These are phyloP conservation scores for Drosophila merina DNA, from an alignment of 2,888 invertebrate genomes.

Conservation along the genomic window DNA sequence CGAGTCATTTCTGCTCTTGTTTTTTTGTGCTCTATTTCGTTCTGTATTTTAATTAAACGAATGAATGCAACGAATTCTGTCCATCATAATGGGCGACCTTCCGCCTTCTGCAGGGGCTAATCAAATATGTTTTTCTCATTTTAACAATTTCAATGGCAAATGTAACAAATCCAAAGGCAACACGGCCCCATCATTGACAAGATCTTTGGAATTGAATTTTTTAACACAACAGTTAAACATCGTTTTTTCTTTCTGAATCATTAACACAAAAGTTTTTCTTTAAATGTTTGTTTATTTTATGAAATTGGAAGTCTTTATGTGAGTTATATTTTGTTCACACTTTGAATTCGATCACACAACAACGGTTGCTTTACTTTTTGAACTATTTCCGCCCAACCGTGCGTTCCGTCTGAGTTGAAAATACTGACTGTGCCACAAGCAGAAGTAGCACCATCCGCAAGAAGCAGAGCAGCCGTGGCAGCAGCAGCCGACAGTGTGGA, in stretches of 20 bases:
- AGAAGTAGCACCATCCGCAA: constrained; percentile 33
- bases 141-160: constrained; percentile 18
- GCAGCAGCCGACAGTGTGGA: constrained; percentile 25
- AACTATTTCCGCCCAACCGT: constrained; percentile 57
- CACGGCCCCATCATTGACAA: constrained; percentile 14
- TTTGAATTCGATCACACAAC: constrained; percentile 1
- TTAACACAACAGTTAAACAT: background rate
- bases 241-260: background rate
- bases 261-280: background rate
- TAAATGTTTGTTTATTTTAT: background rate
- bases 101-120: constrained; percentile 24
- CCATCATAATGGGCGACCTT: constrained; percentile 28
- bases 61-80: constrained; percentile 32
- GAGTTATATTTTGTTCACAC: background rate
- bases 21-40: constrained; percentile 11
- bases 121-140: constrained; percentile 37
- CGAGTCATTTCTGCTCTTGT: constrained; percentile 30
- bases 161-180: background rate
- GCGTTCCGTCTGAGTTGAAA: constrained; percentile 63
- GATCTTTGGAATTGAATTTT: constrained; percentile 13
- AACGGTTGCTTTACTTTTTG: constrained; percentile 19
- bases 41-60: constrained; percentile 60
- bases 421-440: constrained; percentile 58
- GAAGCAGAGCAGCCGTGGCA: constrained; percentile 19
- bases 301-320: background rate